These are phyloP conservation scores for Spatula clypeata DNA, from an alignment of 2,797 vertebrate species.

Conservation along the genomic window DNA sequence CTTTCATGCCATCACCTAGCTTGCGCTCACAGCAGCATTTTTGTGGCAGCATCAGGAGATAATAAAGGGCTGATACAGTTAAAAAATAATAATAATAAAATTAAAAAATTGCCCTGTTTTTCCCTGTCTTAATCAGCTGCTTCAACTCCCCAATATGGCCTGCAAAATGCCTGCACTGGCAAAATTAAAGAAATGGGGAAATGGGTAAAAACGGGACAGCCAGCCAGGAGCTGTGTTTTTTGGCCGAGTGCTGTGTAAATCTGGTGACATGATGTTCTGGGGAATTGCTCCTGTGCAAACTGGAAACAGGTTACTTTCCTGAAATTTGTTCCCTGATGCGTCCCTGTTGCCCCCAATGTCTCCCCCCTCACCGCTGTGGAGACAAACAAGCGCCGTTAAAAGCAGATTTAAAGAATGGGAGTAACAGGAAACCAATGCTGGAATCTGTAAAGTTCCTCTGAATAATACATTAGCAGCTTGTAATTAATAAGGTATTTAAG, in stretches of 20 bases:
- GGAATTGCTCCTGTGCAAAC: slow-evolving; percentile 48
- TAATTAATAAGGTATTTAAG: slow-evolving; percentile 38
- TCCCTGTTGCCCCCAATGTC: neutral
- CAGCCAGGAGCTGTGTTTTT: neutral
- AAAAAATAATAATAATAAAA: no score
- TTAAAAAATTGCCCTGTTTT: no score
- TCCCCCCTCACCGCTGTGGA: neutral
- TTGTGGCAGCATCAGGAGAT: no score
- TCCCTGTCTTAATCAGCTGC: neutral
- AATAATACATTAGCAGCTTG: slow-evolving; percentile 7
- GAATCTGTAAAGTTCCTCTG: slow-evolving; percentile 24
- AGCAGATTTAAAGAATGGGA: slow-evolving; percentile 29
- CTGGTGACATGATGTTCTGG: neutral
- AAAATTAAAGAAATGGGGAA: neutral
- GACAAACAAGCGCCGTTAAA: slow-evolving; percentile 47
- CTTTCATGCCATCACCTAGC: accelerated
- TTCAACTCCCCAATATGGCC: neutral
- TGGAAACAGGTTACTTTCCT: neutral
- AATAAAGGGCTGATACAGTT: no score
- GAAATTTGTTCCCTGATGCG: neutral
- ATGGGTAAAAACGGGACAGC: neutral
- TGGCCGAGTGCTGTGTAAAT: neutral
- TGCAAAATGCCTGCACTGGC: neutral
- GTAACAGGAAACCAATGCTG: neutral
- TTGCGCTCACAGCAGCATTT: neutral